Evolutionary conservation across 2,888 invertebrate genomes (phyloP).

Genomic region (Drosophila colorata): DNA sequence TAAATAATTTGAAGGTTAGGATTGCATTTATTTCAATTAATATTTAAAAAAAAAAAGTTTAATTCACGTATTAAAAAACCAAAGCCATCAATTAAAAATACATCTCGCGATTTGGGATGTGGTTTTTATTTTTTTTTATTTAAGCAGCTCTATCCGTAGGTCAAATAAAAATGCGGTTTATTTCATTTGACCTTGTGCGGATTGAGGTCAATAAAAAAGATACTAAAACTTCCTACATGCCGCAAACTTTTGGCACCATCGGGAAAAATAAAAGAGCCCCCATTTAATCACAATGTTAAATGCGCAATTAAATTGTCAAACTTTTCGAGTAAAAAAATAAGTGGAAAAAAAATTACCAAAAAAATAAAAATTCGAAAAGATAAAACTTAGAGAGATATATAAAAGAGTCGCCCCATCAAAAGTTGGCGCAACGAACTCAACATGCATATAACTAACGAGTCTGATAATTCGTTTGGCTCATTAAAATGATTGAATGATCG

Average conservation of each 20-base stretch:
- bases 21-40: not conserved
- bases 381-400: conserved; percentile 30
- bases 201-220: conserved; percentile 71
- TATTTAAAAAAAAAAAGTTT: not conserved
- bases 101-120: conserved; percentile 36
- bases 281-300: conserved; percentile 73
- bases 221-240: conserved; percentile 72
- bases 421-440: conserved; percentile 2
- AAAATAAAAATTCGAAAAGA: conserved; percentile 35
- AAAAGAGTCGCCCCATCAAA: conserved; percentile 39
- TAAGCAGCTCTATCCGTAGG: conserved; percentile 9
- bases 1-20: not conserved
- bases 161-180: conserved; percentile 22
- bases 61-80: conserved; percentile 12
- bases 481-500: conserved; percentile 56
- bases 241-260: conserved; percentile 31
- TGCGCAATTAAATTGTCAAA: conserved; percentile 76
- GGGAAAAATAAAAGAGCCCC: conserved; percentile 44
- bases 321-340: conserved; percentile 41
- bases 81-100: conserved; percentile 33
- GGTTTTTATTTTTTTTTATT: not conserved
- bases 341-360: conserved; percentile 12
- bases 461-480: conserved; percentile 48
- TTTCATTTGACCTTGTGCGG: conserved; percentile 62
- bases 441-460: conserved; percentile 5